A percentile compares a stretch with the other conserved stretches of the same genome.
Evolutionary conservation across 2,888 invertebrate genomes (phyloP).

Genomic region (Papilio elwesi): DNA sequence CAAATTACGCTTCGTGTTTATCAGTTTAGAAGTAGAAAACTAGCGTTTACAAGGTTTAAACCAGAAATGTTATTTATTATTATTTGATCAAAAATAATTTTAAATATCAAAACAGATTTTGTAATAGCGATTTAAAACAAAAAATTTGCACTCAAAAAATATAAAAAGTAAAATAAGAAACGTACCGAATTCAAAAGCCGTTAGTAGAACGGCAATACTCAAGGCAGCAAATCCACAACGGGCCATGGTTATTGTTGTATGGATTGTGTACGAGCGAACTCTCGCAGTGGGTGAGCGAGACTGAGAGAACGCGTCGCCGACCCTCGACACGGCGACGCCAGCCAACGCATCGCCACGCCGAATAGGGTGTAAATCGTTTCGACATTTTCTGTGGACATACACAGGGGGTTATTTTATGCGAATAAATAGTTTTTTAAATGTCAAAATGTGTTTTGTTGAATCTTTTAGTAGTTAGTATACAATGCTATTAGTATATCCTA

Average conservation of each 20-base stretch:
- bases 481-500: no score
- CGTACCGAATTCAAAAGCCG: constrained; percentile 73
- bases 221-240: constrained; percentile 59
- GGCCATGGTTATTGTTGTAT: constrained; percentile 60
- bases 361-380: constrained; percentile 52
- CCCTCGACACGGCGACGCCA: constrained; percentile 70
- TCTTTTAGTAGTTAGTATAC: no score
- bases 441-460: no score
- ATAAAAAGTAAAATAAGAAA: constrained; percentile 45
- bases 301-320: constrained; percentile 57
- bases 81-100: neutral
- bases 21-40: neutral
- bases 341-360: constrained; percentile 65
- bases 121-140: neutral
- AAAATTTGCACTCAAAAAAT: neutral
- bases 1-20: neutral
- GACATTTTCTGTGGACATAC: constrained; percentile 14
- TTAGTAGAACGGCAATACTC: constrained; percentile 67
- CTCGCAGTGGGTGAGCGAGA: constrained; percentile 56
- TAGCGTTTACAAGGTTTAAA: no score
- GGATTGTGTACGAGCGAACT: constrained; percentile 57
- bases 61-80: no score
- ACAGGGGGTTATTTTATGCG: neutral
- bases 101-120: neutral
- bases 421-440: neutral